Evolutionary conservation across 2,113 vertebrate species (phyloP).

Genomic region (Dicaeum eximium): DNA sequence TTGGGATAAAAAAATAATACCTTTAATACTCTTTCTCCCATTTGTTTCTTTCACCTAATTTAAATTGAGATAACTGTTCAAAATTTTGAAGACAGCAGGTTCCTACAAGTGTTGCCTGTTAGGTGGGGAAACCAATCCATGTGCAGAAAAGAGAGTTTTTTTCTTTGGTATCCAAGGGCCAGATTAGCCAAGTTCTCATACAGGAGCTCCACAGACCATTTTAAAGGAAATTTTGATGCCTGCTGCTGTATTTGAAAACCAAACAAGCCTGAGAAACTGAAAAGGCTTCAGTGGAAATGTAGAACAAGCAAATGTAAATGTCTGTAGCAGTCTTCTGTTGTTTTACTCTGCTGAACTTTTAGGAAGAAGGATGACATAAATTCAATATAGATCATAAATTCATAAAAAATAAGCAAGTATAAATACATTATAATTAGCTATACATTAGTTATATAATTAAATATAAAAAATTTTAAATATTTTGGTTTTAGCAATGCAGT

Average conservation of each 20-base stretch:
- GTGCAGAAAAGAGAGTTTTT: background rate
- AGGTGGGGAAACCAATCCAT: background rate
- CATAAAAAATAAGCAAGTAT: background rate
- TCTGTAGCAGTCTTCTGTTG: background rate
- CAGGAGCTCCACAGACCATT: background rate
- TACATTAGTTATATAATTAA: background rate
- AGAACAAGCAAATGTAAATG: background rate
- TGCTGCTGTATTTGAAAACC: background rate
- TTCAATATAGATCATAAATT: background rate
- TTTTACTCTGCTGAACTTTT: background rate
- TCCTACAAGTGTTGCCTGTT: background rate
- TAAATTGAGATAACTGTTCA: background rate
- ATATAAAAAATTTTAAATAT: background rate
- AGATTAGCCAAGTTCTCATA: background rate
- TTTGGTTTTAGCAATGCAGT: background rate
- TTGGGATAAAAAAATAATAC: background rate
- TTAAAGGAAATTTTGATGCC: background rate
- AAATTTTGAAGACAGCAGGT: background rate
- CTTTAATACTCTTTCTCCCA: background rate
- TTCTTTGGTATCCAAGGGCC: background rate
- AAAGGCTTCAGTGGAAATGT: background rate
- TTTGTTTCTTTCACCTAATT: background rate
- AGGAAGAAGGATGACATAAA: background rate
- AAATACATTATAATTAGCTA: background rate
- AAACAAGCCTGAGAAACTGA: background rate